Base-by-base conservation (phyloP, 1,140 invertebrate genomes). In the Zaprionus taronus region DNA sequence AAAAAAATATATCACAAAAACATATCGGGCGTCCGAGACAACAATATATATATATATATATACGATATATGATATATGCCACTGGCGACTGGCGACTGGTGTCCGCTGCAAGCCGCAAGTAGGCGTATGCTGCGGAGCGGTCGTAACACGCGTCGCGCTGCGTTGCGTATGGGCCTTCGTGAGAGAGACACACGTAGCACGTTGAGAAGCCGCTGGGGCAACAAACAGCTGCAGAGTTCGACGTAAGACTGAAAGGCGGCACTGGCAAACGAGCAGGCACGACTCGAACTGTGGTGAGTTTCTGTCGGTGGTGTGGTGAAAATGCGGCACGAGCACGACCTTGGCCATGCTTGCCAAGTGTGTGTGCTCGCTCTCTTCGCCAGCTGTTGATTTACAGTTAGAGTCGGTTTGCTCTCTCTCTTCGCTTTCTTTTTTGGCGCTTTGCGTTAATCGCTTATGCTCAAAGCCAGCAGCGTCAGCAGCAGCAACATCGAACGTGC, bases 201-300 rank as follows among this genome's bases (percentile, higher is more conserved):
- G 47, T 44, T 20, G 20, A 20, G 49, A 17, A 34, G 57, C 69
- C 36, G 36, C 26, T 74, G 58, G n/a, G 53, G 67, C 85, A 90
- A 90, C 82, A 79, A 77, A 65, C 79, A 84, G 70, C 85, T 55
- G 80, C 85, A 79, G 73, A 85, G 79, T 90, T 90, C 85, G 77
- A 91, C 72, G 86, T 77, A 57, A 85, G 79, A 90, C 85, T 90
- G 73, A 90, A 85, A 44, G 81, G 64, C 79, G 69, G 68, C 56
- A 11, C 11, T 17, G 17, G 44, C 44, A 11, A 2, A 14, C 20
- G 20, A 20, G 11, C 17, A 11, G 20, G 11, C 9, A 51, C 20
- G 17, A 51, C 14, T n/a, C 47, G 20, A 24, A 20, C 20, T 44
- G 47, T 56, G 63, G 20, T 44, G 36, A n/a, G 17, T 51, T 56